These are phyloP conservation scores for Syngnathus rostellatus DNA, from an alignment of 2,797 vertebrate genomes.

Conservation along the genomic window DNA sequence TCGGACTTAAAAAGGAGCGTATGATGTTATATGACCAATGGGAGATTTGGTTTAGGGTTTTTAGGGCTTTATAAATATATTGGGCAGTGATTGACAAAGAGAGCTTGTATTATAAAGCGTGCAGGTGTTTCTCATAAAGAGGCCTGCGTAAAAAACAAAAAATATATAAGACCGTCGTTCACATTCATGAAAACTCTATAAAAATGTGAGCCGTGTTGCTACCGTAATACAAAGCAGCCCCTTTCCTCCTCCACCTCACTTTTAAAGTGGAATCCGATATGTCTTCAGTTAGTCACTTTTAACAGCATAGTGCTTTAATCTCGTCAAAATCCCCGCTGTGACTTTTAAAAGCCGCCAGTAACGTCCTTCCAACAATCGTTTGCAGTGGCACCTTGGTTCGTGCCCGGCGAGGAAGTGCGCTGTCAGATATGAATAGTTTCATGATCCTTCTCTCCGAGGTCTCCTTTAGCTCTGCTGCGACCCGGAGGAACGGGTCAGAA, in stretches of 20 bases:
- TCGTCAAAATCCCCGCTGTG: constrained; percentile 32
- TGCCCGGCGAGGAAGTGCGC: constrained; percentile 40
- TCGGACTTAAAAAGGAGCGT: no score
- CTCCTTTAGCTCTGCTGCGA: constrained; percentile 27
- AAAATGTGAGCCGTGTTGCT: not conserved
- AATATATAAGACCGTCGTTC: not conserved
- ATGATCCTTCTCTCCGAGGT: constrained; percentile 36
- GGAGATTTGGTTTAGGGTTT: no score
- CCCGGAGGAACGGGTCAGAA: constrained; percentile 38
- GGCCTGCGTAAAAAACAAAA: not conserved
- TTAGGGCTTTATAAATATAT: no score
- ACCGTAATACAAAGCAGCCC: no score
- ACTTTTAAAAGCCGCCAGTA: constrained; percentile 41
- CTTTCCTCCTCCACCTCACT: not conserved
- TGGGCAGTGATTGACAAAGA: no score
- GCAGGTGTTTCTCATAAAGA: not conserved
- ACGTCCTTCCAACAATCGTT: constrained; percentile 22
- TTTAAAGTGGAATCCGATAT: constrained; percentile 31
- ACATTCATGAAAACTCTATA: not conserved
- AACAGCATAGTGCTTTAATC: constrained; percentile 28
- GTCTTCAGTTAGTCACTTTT: constrained; percentile 15
- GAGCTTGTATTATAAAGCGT: no score
- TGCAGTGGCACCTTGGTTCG: constrained; percentile 42
- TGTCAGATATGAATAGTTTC: constrained; percentile 47
- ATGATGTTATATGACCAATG: no score